These are phyloP conservation scores for Protula sp. DNA, from an alignment of 2,888 invertebrate genomes.

Conservation along the genomic window DNA sequence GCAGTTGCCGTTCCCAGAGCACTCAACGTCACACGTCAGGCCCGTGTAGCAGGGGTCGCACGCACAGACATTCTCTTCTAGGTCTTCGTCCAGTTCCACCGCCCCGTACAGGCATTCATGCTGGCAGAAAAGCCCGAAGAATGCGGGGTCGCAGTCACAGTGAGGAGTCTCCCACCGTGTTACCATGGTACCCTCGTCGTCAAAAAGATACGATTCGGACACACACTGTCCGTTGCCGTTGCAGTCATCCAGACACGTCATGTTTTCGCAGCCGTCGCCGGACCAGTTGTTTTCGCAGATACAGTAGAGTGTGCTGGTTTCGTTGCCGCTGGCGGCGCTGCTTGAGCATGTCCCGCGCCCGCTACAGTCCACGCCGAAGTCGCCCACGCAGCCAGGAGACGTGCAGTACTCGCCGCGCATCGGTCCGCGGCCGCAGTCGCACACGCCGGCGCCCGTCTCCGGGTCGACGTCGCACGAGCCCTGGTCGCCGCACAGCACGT, in stretches of 20 bases:
- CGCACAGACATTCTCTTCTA: too few relatives aligned
- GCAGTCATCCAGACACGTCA: slow-evolving; percentile 6
- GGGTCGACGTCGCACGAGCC: too few relatives aligned
- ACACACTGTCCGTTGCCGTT: slow-evolving; percentile 24
- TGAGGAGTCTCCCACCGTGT: too few relatives aligned
- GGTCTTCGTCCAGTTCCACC: slow-evolving; percentile 2
- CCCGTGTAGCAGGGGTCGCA: slow-evolving; percentile 25
- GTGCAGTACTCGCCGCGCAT: slow-evolving; percentile 4
- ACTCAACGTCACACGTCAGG: slow-evolving; percentile 21
- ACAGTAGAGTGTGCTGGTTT: slow-evolving; percentile 10
- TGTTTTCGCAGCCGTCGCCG: slow-evolving; percentile 14
- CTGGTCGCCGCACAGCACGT: slow-evolving; percentile 13
- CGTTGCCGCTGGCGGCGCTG: too few relatives aligned
- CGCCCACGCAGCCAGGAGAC: not conserved
- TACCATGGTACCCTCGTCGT: too few relatives aligned
- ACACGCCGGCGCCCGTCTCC: too few relatives aligned
- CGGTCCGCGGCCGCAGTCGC: slow-evolving; percentile 11
- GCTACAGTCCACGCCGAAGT: slow-evolving; percentile 5
- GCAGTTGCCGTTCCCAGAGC: slow-evolving; percentile 28
- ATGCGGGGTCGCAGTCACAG: slow-evolving; percentile 3
- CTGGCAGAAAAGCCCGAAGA: slow-evolving; percentile 21
- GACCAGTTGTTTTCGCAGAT: slow-evolving; percentile 26
- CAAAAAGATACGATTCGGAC: too few relatives aligned
- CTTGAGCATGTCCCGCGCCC: too few relatives aligned
- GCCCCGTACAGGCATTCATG: slow-evolving; percentile 20